Evolutionary conservation across 2,113 vertebrate genomes (phyloP).

Genomic region (Madoqua kirkii): DNA sequence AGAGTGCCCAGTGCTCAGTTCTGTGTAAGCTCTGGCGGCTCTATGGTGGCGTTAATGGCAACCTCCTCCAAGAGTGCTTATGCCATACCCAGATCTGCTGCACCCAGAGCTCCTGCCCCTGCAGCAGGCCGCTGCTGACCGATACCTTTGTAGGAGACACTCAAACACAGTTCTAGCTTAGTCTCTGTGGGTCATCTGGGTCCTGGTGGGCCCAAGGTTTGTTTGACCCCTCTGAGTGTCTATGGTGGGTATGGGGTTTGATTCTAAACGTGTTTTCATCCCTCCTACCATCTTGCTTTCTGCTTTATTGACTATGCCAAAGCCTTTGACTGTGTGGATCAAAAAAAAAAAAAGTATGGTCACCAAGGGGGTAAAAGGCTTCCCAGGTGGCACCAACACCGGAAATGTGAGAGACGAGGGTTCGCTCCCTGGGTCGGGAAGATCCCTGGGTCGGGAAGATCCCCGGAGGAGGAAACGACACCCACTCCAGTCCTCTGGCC

Average conservation of each 20-base stretch:
- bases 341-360: background rate
- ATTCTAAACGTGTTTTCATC: fast-evolving
- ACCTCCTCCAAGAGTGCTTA: background rate
- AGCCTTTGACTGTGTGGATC: too few species aligned
- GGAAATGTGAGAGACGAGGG: background rate
- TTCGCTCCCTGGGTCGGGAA: too few species aligned
- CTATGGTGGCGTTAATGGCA: background rate
- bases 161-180: background rate
- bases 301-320: too few species aligned
- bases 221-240: background rate
- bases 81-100: background rate
- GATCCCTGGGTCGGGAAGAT: too few species aligned
- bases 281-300: background rate
- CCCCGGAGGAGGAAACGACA: too few species aligned
- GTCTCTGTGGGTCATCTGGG: background rate
- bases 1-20: background rate
- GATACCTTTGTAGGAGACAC: background rate
- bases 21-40: background rate
- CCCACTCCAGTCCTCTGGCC: too few species aligned
- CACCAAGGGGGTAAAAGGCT: background rate
- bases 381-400: background rate
- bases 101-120: background rate
- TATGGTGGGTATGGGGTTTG: background rate
- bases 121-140: background rate
- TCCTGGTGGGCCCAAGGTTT: background rate